phyloP scores from a whole-genome alignment of 2,888 invertebrate genomes.

The Ornithoptera priamus region DNA sequence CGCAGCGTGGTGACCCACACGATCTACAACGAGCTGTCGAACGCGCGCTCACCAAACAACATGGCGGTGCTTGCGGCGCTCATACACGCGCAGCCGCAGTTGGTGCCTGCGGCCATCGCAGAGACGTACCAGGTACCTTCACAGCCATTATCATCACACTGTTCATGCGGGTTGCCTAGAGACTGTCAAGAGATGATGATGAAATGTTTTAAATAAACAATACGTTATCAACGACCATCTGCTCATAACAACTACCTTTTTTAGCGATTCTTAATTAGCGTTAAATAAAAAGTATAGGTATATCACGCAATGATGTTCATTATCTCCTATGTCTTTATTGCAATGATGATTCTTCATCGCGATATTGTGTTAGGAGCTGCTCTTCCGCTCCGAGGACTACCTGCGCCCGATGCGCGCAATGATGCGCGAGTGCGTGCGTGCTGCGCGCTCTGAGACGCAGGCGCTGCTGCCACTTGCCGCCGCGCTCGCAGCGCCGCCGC shows the following conservation, averaged over 20 bases:
- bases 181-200: neutral
- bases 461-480: constrained; percentile 89
- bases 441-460: constrained; percentile 88
- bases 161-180: neutral
- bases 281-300: no score
- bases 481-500: constrained; percentile 83
- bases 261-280: no score
- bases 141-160: neutral
- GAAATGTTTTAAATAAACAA: no score
- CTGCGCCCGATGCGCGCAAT: constrained; percentile 91
- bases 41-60: constrained; percentile 95
- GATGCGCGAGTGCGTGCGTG: constrained; percentile 92
- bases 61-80: constrained; percentile 94
- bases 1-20: constrained; percentile 93
- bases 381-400: constrained; percentile 94
- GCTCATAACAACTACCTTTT: no score
- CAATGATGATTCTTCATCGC: no score
- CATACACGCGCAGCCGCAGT: constrained; percentile 90
- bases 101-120: constrained; percentile 90
- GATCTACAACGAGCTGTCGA: constrained; percentile 96
- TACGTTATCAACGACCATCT: no score
- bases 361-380: constrained; percentile 82
- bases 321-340: no score
- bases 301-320: no score
- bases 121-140: constrained; percentile 85